Evolutionary conservation across 2,888 invertebrate genomes (phyloP).

Genomic region (Drosophila parthenogenetica): DNA sequence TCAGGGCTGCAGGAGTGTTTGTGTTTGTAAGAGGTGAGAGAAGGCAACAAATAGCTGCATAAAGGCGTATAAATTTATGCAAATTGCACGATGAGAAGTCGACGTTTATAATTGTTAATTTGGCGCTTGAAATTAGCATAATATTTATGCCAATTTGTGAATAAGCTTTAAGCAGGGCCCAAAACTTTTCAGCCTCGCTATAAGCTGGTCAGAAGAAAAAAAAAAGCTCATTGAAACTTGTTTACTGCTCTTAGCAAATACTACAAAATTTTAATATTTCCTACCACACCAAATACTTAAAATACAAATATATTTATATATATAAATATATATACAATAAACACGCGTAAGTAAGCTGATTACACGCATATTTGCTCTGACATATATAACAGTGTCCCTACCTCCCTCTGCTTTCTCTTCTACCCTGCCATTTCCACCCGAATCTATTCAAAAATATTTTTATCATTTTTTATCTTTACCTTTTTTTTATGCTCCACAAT

Average conservation of each 20-base stretch:
- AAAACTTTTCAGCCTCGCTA: conserved; percentile 3
- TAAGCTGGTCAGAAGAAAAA: conserved; percentile 29
- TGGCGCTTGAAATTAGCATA: conserved; percentile 47
- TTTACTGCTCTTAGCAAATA: conserved; percentile 48
- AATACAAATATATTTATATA: conserved; percentile 21
- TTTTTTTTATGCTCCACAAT: conserved; percentile 39
- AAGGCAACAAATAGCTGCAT: conserved; percentile 24
- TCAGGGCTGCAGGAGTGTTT: neutral
- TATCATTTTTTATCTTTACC: conserved; percentile 53
- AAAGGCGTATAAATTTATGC: conserved; percentile 58
- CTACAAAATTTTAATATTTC: conserved; percentile 42
- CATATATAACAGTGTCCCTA: conserved; percentile 46
- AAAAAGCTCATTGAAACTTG: conserved; percentile 19
- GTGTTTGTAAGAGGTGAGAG: neutral
- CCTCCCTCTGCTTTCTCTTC: neutral
- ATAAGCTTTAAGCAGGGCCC: conserved; percentile 17
- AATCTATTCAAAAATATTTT: conserved; percentile 50
- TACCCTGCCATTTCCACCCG: neutral
- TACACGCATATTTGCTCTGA: conserved; percentile 78
- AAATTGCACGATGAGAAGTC: conserved; percentile 54
- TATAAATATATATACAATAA: conserved; percentile 56
- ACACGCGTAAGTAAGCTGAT: conserved; percentile 81
- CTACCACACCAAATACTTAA: conserved; percentile 38
- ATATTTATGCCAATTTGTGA: conserved; percentile 32
- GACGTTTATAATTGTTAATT: conserved; percentile 53